Evolutionary conservation across 2,888 invertebrate genomes (phyloP).

Genomic region (Drosophila pegasa): DNA sequence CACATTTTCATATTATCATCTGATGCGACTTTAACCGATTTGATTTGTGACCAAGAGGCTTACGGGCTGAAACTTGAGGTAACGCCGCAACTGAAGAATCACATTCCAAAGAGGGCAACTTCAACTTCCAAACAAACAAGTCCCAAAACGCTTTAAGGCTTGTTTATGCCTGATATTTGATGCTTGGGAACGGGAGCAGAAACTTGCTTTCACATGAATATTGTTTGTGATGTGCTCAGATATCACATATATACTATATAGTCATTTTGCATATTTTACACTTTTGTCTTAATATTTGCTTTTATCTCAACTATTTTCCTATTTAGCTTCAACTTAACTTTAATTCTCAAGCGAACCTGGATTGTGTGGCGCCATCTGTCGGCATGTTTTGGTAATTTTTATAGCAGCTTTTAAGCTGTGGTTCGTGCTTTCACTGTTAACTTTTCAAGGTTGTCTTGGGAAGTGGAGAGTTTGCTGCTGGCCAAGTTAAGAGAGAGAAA

Average conservation of each 20-base stretch:
- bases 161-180: not conserved
- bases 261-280: not conserved
- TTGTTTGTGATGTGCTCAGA: not conserved
- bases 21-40: constrained; percentile 23
- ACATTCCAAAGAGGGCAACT: not conserved
- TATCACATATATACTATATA: not conserved
- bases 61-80: not conserved
- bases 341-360: too few species aligned
- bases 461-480: constrained; percentile 17
- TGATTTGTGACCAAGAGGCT: constrained; percentile 15
- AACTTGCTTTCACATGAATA: not conserved
- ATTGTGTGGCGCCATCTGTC: constrained; percentile 32
- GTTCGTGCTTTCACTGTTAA: constrained; percentile 11
- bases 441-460: not conserved
- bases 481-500: not conserved
- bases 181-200: not conserved
- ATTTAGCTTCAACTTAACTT: not conserved
- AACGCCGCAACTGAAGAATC: not conserved
- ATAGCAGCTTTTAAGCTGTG: constrained; percentile 41
- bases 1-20: constrained; percentile 21
- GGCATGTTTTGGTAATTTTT: constrained; percentile 3
- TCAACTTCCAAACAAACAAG: not conserved
- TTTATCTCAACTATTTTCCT: not conserved
- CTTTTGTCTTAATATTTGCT: not conserved
- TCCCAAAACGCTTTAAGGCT: not conserved